Percentiles rank a stretch among this genome's conserved stretches.
Conservation (phyloP, 1,140 invertebrate genomes). For the Drosophila setifemur region DNA sequence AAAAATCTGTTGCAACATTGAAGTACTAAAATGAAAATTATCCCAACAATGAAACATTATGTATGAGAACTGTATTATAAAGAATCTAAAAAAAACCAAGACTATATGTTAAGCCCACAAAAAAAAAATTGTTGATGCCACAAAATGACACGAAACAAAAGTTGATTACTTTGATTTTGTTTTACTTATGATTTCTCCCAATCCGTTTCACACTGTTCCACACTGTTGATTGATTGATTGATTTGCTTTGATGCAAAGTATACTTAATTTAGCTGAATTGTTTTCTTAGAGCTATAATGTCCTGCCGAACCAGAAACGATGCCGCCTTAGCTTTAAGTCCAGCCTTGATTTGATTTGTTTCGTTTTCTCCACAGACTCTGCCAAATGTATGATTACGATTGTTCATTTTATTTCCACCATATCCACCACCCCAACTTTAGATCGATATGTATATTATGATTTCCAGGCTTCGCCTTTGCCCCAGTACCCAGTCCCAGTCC, state of each 20-base stretch:
- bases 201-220: slow-evolving; percentile 34
- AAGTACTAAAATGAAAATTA: slow-evolving; percentile 64
- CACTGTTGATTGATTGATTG: slow-evolving; percentile 46
- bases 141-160: slow-evolving; percentile 60
- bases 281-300: slow-evolving; percentile 46
- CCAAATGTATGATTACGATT: slow-evolving; percentile 36
- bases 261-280: slow-evolving; percentile 46
- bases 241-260: slow-evolving; percentile 49
- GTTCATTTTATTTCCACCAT: slow-evolving; percentile 25
- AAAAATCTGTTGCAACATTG: slow-evolving; percentile 80
- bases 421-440: background rate
- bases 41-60: slow-evolving; percentile 21
- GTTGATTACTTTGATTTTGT: slow-evolving; percentile 61
- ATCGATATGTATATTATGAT: slow-evolving; percentile 37
- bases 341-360: slow-evolving; percentile 61
- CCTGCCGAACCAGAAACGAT: slow-evolving; percentile 32
- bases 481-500: slow-evolving; percentile 28
- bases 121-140: slow-evolving; percentile 43
- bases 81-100: slow-evolving; percentile 18
- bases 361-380: slow-evolving; percentile 43
- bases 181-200: slow-evolving; percentile 53
- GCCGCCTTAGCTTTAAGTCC: slow-evolving; percentile 67
- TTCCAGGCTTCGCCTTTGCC: slow-evolving; percentile 24
- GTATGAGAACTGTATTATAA: slow-evolving; percentile 66
- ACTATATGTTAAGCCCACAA: slow-evolving; percentile 52